Evolutionary conservation across 2,797 vertebrate genomes (phyloP).

Genomic region (Atherinosoma microstoma): DNA sequence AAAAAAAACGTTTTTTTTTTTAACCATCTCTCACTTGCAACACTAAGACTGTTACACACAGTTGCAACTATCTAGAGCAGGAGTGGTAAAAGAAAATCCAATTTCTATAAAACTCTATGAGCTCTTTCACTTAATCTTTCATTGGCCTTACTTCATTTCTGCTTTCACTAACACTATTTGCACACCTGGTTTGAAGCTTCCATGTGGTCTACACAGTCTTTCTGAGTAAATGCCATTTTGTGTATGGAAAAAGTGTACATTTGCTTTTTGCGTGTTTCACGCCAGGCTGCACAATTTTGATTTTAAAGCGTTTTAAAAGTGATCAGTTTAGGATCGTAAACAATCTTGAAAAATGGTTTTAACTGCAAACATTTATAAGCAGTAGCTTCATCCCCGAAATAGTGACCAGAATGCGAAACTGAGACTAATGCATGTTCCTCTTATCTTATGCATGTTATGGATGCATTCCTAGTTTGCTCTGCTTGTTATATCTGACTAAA

Average conservation of each 20-base stretch:
- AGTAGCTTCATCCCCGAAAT: constrained; percentile 2
- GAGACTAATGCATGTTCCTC: constrained; percentile 11
- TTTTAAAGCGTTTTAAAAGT: not conserved
- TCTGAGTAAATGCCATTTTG: not conserved
- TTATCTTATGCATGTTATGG: constrained; percentile 29
- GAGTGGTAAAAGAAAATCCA: not conserved
- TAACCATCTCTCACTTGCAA: not conserved
- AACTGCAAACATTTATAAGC: constrained; percentile 5
- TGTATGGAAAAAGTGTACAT: not conserved
- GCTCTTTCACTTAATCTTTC: not conserved
- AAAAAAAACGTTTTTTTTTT: constrained; percentile 6
- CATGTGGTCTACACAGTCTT: not conserved
- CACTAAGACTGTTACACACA: not conserved
- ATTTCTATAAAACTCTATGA: not conserved
- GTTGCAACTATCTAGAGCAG: not conserved
- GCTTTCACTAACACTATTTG: not conserved
- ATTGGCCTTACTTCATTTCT: not conserved
- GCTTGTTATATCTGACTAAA: constrained; percentile 22
- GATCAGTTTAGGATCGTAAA: not conserved
- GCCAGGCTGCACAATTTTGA: not conserved
- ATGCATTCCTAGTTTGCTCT: constrained; percentile 30
- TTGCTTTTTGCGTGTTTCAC: not conserved
- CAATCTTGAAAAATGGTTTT: not conserved
- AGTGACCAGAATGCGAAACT: constrained; percentile 2
- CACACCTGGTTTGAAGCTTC: not conserved